Evolutionary conservation across 2,113 vertebrate genomes (phyloP), one percentile per base, ranked within the genome.

Genomic region (Sisor rabdophorus): DNA sequence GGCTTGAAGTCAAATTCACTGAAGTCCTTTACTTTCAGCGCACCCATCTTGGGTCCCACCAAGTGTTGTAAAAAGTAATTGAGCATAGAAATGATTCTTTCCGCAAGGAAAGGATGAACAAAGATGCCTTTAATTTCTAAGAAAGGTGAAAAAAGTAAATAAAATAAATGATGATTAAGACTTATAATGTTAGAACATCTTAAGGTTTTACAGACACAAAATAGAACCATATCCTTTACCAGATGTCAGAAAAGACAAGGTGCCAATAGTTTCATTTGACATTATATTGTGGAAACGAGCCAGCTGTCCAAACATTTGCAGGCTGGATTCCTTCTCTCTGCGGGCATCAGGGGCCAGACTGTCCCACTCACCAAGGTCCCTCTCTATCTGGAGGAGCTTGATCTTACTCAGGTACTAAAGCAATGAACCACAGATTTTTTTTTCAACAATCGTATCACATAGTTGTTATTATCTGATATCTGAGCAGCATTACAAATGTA

Each of bases 1-100:
- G 97, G 97, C 83, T 96, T 98, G 91, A 99, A 99, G 89, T 99
- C 97, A 68, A 99, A 98, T 87, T 99, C 97, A 2, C 95, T 98
- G 93, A 99, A 99, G 90, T 99, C 97, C 82, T 98, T 98, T 80
- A 99, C 97, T 87, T 99, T 99, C 63, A 99, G 89, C 68, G 97
- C 97, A 0, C 97, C 96, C 97, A 98, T 98, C 87, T 98, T 98
- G 67, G 97, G 97, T 54, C 97, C 97, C 28, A 98, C 97, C 81
- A 99, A 86, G 83, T 99, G 97, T 77, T 99, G 97, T 75, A 99
- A 91, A 79, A 99, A 99, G 89, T 99, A 95, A 88, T 99, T 99
- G 50, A 99, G 92, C 97, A 99, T 99, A 56, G 96, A 98, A 88
- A 99, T 99, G 85, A 99, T 98, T 82, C 97, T 95, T 87, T 99